Conservation (phyloP, 2,888 invertebrate species). For the Drosophila affinis region DNA sequence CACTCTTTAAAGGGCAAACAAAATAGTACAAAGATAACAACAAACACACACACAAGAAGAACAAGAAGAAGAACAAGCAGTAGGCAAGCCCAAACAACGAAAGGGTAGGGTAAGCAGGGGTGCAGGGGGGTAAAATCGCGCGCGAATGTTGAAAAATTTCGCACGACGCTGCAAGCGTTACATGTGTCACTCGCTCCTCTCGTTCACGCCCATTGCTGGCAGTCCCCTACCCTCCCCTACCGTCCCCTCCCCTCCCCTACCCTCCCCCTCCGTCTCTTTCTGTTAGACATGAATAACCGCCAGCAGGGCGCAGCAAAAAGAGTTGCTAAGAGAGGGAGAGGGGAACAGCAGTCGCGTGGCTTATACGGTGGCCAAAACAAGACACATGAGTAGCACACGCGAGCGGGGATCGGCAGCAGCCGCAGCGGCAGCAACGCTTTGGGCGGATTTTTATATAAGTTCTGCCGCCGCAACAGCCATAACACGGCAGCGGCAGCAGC, state of each 20-base stretch:
- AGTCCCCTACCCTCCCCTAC: neutral
- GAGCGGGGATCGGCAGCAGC: neutral
- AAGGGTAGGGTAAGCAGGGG: neutral
- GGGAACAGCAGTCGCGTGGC: constrained; percentile 5
- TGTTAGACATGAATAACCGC: constrained; percentile 31
- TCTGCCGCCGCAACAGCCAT: too few relatives aligned
- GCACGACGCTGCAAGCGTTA: constrained; percentile 52
- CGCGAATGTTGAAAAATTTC: constrained; percentile 36
- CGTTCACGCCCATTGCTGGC: neutral
- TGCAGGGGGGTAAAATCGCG: neutral
- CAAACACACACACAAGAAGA: constrained; percentile 1
- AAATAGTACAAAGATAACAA: constrained; percentile 33
- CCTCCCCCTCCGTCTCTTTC: too few relatives aligned
- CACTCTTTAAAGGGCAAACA: neutral
- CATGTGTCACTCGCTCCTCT: constrained; percentile 45
- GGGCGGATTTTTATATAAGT: constrained; percentile 28
- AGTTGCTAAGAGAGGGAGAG: neutral
- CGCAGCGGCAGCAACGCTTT: neutral
- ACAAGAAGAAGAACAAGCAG: constrained; percentile 10
- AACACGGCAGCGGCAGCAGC: neutral
- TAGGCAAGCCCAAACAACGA: constrained; percentile 23
- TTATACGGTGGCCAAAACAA: constrained; percentile 15
- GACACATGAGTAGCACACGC: constrained; percentile 10
- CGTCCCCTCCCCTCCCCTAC: neutral
- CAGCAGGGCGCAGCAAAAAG: neutral